These are phyloP conservation scores for Caiman crocodilus DNA, from an alignment of 2,797 vertebrate genomes.

Conservation along the genomic window DNA sequence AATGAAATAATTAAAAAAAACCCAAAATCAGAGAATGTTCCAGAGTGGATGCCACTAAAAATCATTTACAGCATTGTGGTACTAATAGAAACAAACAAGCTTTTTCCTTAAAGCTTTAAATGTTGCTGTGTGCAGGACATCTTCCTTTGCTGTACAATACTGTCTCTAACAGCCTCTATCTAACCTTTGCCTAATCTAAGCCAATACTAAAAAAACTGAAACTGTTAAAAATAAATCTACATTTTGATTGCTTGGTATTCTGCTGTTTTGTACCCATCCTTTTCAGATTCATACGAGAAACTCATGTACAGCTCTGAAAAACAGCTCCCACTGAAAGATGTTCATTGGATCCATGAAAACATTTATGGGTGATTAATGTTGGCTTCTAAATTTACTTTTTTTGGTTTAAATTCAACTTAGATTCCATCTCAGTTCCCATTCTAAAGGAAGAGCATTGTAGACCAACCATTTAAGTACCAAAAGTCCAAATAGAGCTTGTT, in stretches of 20 bases:
- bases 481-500: conserved; percentile 70
- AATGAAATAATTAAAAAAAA: conserved; percentile 9
- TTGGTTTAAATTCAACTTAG: conserved; percentile 63
- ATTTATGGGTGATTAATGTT: conserved; percentile 58
- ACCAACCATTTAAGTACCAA: conserved; percentile 29
- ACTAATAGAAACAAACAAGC: conserved; percentile 45
- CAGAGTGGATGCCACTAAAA: conserved; percentile 13
- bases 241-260: neutral
- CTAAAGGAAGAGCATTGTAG: conserved; percentile 46
- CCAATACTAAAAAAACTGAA: neutral
- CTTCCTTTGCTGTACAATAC: neutral
- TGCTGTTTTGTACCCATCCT: neutral
- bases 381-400: conserved; percentile 64
- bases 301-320: conserved; percentile 2
- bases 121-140: neutral
- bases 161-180: neutral
- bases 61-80: neutral
- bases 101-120: neutral
- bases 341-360: conserved; percentile 55
- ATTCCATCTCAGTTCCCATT: conserved; percentile 65
- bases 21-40: neutral
- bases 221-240: neutral
- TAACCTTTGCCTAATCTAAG: neutral
- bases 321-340: conserved; percentile 39
- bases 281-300: neutral